phyloP scores from a whole-genome alignment of 1,140 invertebrate species.

The Bombus breviceps region DNA sequence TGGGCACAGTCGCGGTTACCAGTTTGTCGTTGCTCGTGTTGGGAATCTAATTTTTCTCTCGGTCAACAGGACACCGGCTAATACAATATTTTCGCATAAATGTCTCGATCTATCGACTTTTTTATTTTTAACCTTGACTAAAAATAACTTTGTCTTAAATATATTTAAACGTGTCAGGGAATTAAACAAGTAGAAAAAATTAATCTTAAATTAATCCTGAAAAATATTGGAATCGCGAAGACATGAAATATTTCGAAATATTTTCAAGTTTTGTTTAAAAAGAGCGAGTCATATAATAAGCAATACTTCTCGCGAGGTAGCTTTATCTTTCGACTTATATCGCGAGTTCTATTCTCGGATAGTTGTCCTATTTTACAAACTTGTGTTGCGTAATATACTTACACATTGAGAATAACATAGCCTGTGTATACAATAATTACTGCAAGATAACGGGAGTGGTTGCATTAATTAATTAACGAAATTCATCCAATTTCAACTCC shows the following conservation, averaged over 20 bases:
- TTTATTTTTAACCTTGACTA: not conserved
- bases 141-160: not conserved
- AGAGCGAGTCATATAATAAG: no score
- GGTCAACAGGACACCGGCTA: not conserved
- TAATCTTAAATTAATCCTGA: not conserved
- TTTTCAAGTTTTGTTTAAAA: not conserved
- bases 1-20: constrained; percentile 55
- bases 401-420: not conserved
- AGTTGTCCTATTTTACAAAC: not conserved
- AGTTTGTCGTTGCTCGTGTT: constrained; percentile 59
- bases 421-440: not conserved
- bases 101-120: not conserved
- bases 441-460: not conserved
- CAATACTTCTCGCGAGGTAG: no score
- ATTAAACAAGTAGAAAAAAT: not conserved
- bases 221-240: not conserved
- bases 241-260: not conserved
- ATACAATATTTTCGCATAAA: not conserved
- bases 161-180: not conserved
- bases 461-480: constrained; percentile 29
- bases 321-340: not conserved
- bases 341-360: not conserved
- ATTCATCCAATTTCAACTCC: not conserved
- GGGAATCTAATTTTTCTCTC: constrained; percentile 37
- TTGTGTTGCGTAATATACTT: not conserved